These are phyloP conservation scores for Pitta sordida DNA, from an alignment of 2,113 vertebrate genomes.

Conservation along the genomic window DNA sequence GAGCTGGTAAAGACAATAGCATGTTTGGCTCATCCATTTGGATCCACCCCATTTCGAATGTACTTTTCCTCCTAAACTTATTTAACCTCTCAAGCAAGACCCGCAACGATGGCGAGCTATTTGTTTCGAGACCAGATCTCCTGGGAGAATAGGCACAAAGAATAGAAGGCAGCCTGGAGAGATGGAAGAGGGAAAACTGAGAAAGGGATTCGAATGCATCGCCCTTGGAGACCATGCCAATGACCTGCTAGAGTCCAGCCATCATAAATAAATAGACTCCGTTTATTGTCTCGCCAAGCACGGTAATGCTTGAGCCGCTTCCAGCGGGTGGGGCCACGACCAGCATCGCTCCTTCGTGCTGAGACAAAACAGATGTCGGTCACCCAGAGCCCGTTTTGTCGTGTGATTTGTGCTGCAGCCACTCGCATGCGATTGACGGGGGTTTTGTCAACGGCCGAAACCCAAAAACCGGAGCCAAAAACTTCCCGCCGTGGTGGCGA, in stretches of 20 bases:
- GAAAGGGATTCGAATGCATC: background rate
- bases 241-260: conserved; percentile 45
- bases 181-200: conserved; percentile 12
- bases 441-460: background rate
- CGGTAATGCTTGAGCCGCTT: conserved; percentile 18
- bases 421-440: background rate
- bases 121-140: conserved; percentile 42
- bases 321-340: conserved; percentile 39
- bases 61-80: conserved; percentile 45
- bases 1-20: background rate
- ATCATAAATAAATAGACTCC: conserved; percentile 26
- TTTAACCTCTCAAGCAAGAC: conserved; percentile 8
- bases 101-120: background rate
- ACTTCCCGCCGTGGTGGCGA: background rate
- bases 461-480: background rate
- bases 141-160: conserved; percentile 47
- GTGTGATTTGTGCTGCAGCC: background rate
- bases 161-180: conserved; percentile 25
- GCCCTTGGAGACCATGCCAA: conserved; percentile 31
- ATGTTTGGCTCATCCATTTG: background rate
- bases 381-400: background rate
- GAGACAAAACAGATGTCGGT: conserved; percentile 59
- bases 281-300: conserved; percentile 49
- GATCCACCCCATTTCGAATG: background rate
- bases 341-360: background rate